Base-by-base conservation (phyloP, 2,888 invertebrate species). In the Spodoptera picta region DNA sequence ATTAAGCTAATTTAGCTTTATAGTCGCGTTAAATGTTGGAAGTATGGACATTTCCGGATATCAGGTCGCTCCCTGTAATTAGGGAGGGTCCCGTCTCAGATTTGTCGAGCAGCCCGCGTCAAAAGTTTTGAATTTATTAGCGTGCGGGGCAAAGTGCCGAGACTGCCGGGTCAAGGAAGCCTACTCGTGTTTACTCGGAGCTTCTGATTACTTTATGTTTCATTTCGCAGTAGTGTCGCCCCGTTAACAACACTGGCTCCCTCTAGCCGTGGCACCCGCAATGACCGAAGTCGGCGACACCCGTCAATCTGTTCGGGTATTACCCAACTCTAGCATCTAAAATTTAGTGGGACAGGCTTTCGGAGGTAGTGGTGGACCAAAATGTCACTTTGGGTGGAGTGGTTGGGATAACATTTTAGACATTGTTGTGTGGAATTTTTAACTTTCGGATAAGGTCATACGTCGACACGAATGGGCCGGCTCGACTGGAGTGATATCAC, bases 101-200 rank as follows among this genome's bases (percentile, higher is more conserved):
- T 71, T 71, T 55, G 65, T 64, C 56, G 60, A 62, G 62, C 43
- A 44, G 50, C 23, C 45, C 55, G 60, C 14, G 73, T 74, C 74
- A 59, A 70, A 73, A 73, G 70, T 73, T 73, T 69, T 56, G 60
- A 73, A 73, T 75, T 75, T 75, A 75, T 79, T 77, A 65, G 62
- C 54, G 61, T 43, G 57, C 50, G 60, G 60, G 69, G 61, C 71
- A 65, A 71, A 43, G 47, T 36, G 36, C 9, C 36, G 36, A 7
- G 6, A 36, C 7, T 36, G 57, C 49, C 63, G 60, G 69, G 63
- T 73, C 67, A 73, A 43, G 47, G 43, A 46, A 55, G 60, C 49
- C 50, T 54, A 49, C 23, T 54, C 54, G 46, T 73, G 65, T 69
- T 72, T 62, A 64, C 62, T 58, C 42, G 45, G 42, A 27, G 52